Base-by-base conservation (phyloP, 1,140 invertebrate genomes). In the Rhynchophorus ferrugineus region DNA sequence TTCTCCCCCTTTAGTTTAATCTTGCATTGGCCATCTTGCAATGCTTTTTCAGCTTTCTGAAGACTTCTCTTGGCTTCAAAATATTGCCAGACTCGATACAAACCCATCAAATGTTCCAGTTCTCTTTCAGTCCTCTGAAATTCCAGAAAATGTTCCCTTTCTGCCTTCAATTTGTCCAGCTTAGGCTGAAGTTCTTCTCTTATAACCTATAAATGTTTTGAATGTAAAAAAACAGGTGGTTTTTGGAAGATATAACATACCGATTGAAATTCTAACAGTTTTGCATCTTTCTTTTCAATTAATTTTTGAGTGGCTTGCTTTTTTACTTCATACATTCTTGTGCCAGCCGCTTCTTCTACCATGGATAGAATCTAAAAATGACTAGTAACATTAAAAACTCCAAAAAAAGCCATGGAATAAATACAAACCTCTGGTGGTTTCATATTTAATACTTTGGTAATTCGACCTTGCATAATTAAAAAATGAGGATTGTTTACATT, bases 401-500 rank as follows among this genome's bases (percentile, higher is more conserved):
- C 3, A 46, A 46, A n/a, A 19, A 47, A 37, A 7, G 7, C 5
- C 18, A 43, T 44, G 8, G 2, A 16, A 34, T 54, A 54, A 51
- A 20, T 48, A 48, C 48, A 49, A 44, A 91, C 88, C 78, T 99
- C 95, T 50, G 82, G 79, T 11, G 96, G 93, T 67, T 98, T 99
- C 95, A 99, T 99, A 69, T 97, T 99, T 2, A 99, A 76, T 1
- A 99, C 96, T 79, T 99, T 99, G 0, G 95, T 98, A 45, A 99
- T 97, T 62, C 95, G 81, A 6, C 97, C 97, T 78, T 99, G 97
- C 96, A 99, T 99, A 60, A 99, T 99, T 3, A 99, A 80, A 70
- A 98, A 99, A 71, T 99, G 95, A 2, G 96, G 96, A 77, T 99
- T 99, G 71, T 99, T 99, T 0, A 99, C 91, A 72, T 99, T 99